Evolutionary conservation across 1,140 invertebrate species (phyloP).

Genomic region (Polyergus mexicanus): DNA sequence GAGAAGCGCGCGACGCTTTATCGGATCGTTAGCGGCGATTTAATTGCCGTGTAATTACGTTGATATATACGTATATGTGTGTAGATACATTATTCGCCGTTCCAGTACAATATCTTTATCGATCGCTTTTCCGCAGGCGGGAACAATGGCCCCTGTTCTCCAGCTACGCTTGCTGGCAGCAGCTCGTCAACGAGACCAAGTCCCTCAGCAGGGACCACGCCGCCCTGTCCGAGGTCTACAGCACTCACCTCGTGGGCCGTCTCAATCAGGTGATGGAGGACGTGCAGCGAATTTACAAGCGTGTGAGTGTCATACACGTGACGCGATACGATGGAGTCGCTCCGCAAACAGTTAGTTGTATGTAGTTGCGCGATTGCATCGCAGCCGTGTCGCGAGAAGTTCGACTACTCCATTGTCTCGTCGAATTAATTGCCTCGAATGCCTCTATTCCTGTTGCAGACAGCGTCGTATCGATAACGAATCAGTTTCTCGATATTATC

Average conservation of each 20-base stretch:
- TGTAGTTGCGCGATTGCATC: slow-evolving; percentile 23
- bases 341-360: slow-evolving; percentile 1
- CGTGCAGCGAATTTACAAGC: slow-evolving; percentile 95
- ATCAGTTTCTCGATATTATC: neutral
- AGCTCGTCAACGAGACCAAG: slow-evolving; percentile 95
- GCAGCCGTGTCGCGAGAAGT: slow-evolving; percentile 41
- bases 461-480: neutral
- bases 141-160: slow-evolving; percentile 97
- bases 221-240: slow-evolving; percentile 95
- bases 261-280: slow-evolving; percentile 96
- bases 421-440: slow-evolving; percentile 56
- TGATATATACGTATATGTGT: neutral
- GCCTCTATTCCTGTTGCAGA: slow-evolving; percentile 53
- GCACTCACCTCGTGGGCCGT: slow-evolving; percentile 93
- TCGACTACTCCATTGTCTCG: slow-evolving; percentile 51
- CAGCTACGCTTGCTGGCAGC: slow-evolving; percentile 96
- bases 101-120: slow-evolving; percentile 22
- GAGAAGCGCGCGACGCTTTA: slow-evolving; percentile 11
- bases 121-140: slow-evolving; percentile 88
- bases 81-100: neutral
- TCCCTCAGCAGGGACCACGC: slow-evolving; percentile 95
- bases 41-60: slow-evolving; percentile 48
- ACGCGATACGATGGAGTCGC: neutral
- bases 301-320: slow-evolving; percentile 87
- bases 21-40: slow-evolving; percentile 30